phyloP scores from a whole-genome alignment of 2,888 invertebrate species.

The Mesodorylaimus sp. region DNA sequence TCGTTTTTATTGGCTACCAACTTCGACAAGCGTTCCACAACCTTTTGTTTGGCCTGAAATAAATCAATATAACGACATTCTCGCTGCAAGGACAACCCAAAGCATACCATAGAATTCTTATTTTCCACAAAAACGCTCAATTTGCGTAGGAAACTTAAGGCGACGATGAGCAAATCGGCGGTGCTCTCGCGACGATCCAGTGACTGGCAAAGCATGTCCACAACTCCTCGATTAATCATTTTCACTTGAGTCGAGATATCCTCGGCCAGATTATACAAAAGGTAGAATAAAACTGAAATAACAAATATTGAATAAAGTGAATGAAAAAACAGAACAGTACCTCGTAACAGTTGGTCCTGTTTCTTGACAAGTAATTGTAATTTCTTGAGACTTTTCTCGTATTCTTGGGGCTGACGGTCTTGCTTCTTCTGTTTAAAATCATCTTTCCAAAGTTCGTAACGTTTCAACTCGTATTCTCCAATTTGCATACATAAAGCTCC shows the following conservation, averaged over 20 bases:
- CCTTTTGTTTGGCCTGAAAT: slow-evolving; percentile 46
- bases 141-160: slow-evolving; percentile 82
- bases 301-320: slow-evolving; percentile 5
- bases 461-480: slow-evolving; percentile 74
- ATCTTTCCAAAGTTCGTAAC: slow-evolving; percentile 70
- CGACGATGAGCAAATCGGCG: slow-evolving; percentile 65
- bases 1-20: slow-evolving; percentile 32
- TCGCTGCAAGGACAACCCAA: slow-evolving; percentile 15
- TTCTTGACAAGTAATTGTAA: slow-evolving; percentile 63
- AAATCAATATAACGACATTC: slow-evolving; percentile 1
- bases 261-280: slow-evolving; percentile 82
- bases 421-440: slow-evolving; percentile 31
- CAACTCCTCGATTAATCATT: slow-evolving; percentile 68
- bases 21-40: slow-evolving; percentile 52
- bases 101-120: slow-evolving; percentile 62
- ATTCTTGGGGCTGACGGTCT: too few relatives aligned
- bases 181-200: slow-evolving; percentile 41
- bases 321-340: slow-evolving; percentile 20
- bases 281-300: slow-evolving; percentile 59
- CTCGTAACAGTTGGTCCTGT: slow-evolving; percentile 71
- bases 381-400: too few relatives aligned
- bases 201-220: slow-evolving; percentile 63
- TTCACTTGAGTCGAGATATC: slow-evolving; percentile 87
- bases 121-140: slow-evolving; percentile 82
- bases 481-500: slow-evolving; percentile 91